Evolutionary conservation across 1,140 invertebrate genomes (phyloP).

Genomic region (Latrodectus geometricus): DNA sequence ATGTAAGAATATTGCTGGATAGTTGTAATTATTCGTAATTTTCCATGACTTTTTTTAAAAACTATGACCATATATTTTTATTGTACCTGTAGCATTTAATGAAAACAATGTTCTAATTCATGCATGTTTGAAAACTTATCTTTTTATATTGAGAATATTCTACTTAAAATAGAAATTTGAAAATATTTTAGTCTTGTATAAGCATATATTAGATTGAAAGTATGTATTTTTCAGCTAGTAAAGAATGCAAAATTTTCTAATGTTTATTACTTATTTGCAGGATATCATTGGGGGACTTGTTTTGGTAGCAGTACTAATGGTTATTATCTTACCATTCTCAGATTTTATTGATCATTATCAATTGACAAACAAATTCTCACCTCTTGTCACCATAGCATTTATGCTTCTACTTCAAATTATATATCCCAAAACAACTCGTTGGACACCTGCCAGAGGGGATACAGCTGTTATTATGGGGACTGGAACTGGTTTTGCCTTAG

Average conservation of each 20-base stretch:
- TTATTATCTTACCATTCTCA: constrained; percentile 79
- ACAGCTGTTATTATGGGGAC: constrained; percentile 86
- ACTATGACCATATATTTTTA: no score
- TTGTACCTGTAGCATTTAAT: no score
- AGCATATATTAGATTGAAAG: no score
- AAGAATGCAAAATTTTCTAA: background rate
- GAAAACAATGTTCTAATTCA: no score
- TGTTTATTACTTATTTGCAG: constrained; percentile 68
- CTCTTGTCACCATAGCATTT: constrained; percentile 75
- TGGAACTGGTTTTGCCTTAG: constrained; percentile 81
- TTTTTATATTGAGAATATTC: no score
- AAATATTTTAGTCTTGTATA: no score
- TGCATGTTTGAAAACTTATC: no score
- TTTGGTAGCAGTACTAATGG: constrained; percentile 77
- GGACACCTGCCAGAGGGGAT: constrained; percentile 89
- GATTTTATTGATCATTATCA: constrained; percentile 80
- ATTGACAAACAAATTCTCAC: constrained; percentile 77
- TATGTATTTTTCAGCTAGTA: no score
- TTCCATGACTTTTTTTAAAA: no score
- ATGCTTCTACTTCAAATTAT: constrained; percentile 78
- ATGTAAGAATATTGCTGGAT: no score
- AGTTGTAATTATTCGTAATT: no score
- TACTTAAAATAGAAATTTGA: no score
- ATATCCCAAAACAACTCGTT: constrained; percentile 78
- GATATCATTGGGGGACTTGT: constrained; percentile 82